Evolutionary conservation across 1,140 invertebrate species (phyloP).

Genomic region (Drosophila chauvacae): DNA sequence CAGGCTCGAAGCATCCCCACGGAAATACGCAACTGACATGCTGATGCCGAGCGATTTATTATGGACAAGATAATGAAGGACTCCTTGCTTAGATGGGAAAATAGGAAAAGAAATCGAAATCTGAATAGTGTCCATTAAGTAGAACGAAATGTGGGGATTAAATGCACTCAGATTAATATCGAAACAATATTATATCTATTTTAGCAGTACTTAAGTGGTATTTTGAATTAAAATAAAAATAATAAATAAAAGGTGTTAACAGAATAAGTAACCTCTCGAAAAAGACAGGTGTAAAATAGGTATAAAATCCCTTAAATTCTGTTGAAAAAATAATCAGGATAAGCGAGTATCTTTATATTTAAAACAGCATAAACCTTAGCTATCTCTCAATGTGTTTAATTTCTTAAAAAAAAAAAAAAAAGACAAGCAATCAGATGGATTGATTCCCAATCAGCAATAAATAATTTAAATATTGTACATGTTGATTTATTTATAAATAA

Average conservation of each 20-base stretch:
- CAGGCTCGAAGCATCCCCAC: slow-evolving; percentile 37
- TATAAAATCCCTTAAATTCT: neutral
- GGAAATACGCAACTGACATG: slow-evolving; percentile 47
- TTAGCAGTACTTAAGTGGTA: neutral
- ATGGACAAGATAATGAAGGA: slow-evolving; percentile 48
- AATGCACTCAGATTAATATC: too few relatives aligned
- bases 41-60: slow-evolving; percentile 50
- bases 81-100: slow-evolving; percentile 5
- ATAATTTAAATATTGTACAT: slow-evolving; percentile 35
- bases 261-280: too few relatives aligned
- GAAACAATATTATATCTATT: neutral
- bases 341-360: neutral
- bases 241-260: neutral
- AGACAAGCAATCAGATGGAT: slow-evolving; percentile 32
- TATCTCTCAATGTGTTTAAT: neutral
- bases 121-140: neutral
- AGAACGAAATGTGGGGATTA: neutral
- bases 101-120: neutral
- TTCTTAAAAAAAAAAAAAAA: neutral
- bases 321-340: neutral
- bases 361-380: neutral
- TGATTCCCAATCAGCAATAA: slow-evolving; percentile 45
- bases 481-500: slow-evolving; percentile 48
- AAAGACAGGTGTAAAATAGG: neutral
- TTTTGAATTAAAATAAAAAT: neutral